A percentile compares a stretch with the other conserved stretches of the same genome.
Conservation (phyloP, 2,797 vertebrate genomes). For the Myotis daubentonii region DNA sequence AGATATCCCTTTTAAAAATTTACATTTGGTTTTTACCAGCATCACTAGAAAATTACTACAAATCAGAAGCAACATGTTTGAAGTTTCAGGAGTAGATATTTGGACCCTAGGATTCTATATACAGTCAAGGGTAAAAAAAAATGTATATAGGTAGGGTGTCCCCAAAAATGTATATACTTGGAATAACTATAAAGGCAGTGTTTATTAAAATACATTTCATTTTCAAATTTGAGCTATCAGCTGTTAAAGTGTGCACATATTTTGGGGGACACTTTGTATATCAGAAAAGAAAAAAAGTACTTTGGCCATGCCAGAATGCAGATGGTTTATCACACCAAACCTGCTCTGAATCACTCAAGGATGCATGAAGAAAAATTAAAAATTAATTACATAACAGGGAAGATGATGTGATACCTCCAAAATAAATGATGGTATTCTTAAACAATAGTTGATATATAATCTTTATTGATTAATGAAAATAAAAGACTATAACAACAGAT, state of each 20-base stretch:
- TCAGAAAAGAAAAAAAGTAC: background rate
- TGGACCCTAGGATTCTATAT: background rate
- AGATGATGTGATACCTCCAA: background rate
- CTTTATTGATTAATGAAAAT: background rate
- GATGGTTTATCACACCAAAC: background rate
- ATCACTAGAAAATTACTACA: background rate
- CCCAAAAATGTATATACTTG: too few relatives aligned
- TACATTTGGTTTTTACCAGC: background rate
- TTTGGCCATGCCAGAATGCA: background rate
- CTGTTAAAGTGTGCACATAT: too few relatives aligned
- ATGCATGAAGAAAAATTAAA: background rate
- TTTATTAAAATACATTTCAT: too few relatives aligned
- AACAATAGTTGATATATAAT: background rate
- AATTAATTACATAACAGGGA: background rate
- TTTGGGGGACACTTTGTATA: too few relatives aligned
- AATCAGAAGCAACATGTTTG: background rate
- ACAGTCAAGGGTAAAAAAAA: background rate
- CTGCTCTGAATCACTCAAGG: background rate
- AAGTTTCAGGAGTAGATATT: background rate
- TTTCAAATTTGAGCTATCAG: too few relatives aligned
- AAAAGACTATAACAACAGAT: background rate
- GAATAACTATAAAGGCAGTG: too few relatives aligned
- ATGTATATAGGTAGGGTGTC: background rate
- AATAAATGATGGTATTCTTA: background rate
- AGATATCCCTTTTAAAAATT: background rate